Base-by-base conservation (phyloP, 2,113 vertebrate species). In the Tachycineta bicolor region DNA sequence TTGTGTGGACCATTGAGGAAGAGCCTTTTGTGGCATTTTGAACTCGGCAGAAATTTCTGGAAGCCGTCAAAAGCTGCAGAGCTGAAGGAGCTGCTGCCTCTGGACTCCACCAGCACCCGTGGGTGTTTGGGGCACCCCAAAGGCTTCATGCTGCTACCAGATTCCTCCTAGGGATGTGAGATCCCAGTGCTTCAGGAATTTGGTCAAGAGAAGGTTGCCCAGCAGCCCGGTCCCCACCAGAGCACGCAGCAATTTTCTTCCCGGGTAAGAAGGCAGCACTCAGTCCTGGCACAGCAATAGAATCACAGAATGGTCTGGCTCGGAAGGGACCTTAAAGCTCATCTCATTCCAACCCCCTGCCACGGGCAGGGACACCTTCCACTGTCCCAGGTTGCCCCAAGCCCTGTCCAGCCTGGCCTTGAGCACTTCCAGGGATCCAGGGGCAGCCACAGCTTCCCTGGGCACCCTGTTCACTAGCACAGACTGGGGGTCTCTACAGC, bases 41-140 rank as follows among this genome's bases (percentile, higher is more conserved):
- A n/a, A 7, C 34, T 44, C 28, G 62, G 62, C 81, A 83, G 70
- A 85, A 81, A 71, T 60, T 71, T 34, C 82, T 55, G 53, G 92
- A 81, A 77, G 49, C 3, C 5, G 3, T 13, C 15, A 26, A 74
- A 80, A 58, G 71, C 68, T 13, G 12, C 1, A 6, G 68, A 50
- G 29, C 34, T 43, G 44, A 28, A 68, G 68, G 46, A 93, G n/a
- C 50, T 53, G 60, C 55, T 80, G 75, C 39, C 49, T 15, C 65
- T 53, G 70, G 56, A 8, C 33, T 41, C 31, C 9, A 4, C 16
- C 67, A 62, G 49, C 29, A 1, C 43, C 19, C 0, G 0, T 2
- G 58, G 49, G 46, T 63, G 50, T 63, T 26, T 16, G n/a, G 56
- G 47, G 16, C 15, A 50, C 22, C 56, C 55, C 50, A 21, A 0